Evolutionary conservation across 2,888 invertebrate genomes (phyloP).

Genomic region (Drosophila niveifrons): DNA sequence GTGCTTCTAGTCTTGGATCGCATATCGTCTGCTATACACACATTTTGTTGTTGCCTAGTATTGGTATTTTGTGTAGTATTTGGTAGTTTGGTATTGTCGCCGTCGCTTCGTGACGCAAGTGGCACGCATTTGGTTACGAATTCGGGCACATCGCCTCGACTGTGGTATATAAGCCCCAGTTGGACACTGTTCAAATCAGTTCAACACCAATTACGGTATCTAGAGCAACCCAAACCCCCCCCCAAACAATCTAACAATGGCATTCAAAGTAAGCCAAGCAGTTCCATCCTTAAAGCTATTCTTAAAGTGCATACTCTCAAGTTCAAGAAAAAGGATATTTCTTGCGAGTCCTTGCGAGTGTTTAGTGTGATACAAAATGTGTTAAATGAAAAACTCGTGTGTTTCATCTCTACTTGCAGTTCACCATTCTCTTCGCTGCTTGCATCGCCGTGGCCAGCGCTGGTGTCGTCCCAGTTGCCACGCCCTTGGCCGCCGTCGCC

Average conservation of each 20-base stretch:
- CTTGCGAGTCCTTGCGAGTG: constrained; percentile 2
- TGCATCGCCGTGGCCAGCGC: constrained; percentile 82
- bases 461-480: constrained; percentile 78
- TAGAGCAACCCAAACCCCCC: constrained; percentile 75
- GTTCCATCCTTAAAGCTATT: background rate
- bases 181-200: constrained; percentile 81
- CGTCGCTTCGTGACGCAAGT: constrained; percentile 71
- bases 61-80: constrained; percentile 25
- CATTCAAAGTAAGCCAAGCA: constrained; percentile 83
- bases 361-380: constrained; percentile 37
- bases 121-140: constrained; percentile 60
- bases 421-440: constrained; percentile 80
- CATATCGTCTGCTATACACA: constrained; percentile 35
- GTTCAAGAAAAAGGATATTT: background rate
- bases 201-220: constrained; percentile 83
- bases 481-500: constrained; percentile 78
- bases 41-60: constrained; percentile 27
- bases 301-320: background rate
- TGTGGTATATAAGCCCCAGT: constrained; percentile 80
- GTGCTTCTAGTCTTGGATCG: constrained; percentile 69
- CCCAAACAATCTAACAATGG: constrained; percentile 71
- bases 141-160: constrained; percentile 54
- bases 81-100: constrained; percentile 55
- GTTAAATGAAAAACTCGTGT: constrained; percentile 8
- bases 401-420: constrained; percentile 65